Conservation (phyloP, 1,140 invertebrate species). For the Ceratosolen fusciceps region DNA sequence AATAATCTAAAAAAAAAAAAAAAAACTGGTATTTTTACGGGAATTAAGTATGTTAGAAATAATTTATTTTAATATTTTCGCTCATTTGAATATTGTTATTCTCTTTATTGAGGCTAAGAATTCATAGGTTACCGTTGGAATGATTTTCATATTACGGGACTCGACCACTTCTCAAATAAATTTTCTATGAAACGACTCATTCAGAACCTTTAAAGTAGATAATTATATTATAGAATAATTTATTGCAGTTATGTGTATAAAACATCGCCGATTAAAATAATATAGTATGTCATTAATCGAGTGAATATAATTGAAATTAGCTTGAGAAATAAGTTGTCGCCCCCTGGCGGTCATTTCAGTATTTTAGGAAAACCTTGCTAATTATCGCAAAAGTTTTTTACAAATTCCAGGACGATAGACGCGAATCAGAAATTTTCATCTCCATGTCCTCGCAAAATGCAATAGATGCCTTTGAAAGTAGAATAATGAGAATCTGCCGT, state of each 20-base stretch:
- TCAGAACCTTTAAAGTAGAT: neutral
- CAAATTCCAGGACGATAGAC: too few species aligned
- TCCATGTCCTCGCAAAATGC: too few species aligned
- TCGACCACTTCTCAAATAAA: neutral
- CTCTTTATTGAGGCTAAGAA: neutral
- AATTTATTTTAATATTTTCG: neutral
- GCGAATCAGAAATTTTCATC: too few species aligned
- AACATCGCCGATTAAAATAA: constrained; percentile 6
- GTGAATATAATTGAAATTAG: neutral
- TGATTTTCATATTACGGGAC: constrained; percentile 9
- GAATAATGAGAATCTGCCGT: too few species aligned
- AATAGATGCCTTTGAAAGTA: too few species aligned
- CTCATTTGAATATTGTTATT: neutral
- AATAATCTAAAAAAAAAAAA: too few species aligned
- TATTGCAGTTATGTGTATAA: neutral
- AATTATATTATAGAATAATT: constrained; percentile 8
- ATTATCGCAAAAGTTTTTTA: too few species aligned
- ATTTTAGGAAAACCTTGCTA: too few species aligned
- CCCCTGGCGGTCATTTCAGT: too few species aligned
- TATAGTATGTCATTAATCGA: neutral
- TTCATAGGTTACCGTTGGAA: neutral
- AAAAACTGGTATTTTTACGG: too few species aligned
- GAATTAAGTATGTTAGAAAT: neutral
- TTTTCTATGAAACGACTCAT: neutral
- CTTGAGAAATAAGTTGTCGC: too few species aligned